Percentiles rank a stretch among this genome's conserved stretches.
Conservation (phyloP, 2,113 vertebrate genomes). For the Bos taurus region ARS-UCD2.0 NC_037357.1:46583501-46584000, state of each 20-base stretch:
- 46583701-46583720: not conserved
- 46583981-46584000: not conserved
- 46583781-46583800: not conserved
- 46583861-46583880: not conserved
- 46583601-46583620: not conserved
- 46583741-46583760: not conserved
- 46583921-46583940: not conserved
- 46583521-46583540: not conserved
- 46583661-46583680: not conserved
- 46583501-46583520: not conserved
- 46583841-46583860: not conserved
- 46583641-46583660: not conserved
- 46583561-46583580: not conserved
- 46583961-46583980: not conserved
- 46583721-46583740: not conserved
- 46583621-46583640: not conserved
- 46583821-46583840: not conserved
- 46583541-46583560: not conserved
- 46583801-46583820: not conserved
- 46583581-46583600: not conserved
- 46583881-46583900: not conserved
- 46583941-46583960: not conserved
- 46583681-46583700: slow-evolving; percentile 1
- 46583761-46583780: not conserved
- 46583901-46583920: not conserved